phyloP scores from a whole-genome alignment of 2,888 invertebrate genomes.

The Antheraea yamamai region DNA sequence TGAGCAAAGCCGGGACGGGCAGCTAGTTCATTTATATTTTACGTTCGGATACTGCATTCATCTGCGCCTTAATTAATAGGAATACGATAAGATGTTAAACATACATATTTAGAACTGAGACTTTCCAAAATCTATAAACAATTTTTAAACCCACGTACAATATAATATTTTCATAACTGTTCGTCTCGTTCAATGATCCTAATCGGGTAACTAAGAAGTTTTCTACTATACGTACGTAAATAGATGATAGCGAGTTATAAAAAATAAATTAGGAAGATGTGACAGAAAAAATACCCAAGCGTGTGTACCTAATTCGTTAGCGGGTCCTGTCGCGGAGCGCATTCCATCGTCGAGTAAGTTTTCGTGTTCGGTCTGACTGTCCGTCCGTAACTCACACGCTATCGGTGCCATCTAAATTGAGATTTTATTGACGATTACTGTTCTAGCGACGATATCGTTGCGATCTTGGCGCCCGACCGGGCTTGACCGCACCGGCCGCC shows the following conservation, averaged over 20 bases:
- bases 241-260: slow-evolving; percentile 33
- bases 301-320: slow-evolving; percentile 78
- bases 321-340: slow-evolving; percentile 72
- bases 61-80: background rate
- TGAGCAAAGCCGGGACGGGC: no score
- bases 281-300: slow-evolving; percentile 47
- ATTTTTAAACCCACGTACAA: background rate
- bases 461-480: slow-evolving; percentile 78
- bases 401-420: slow-evolving; percentile 82
- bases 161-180: background rate
- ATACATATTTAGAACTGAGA: slow-evolving; percentile 3
- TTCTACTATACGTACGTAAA: background rate
- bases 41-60: background rate
- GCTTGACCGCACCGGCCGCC: slow-evolving; percentile 44
- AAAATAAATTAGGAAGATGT: slow-evolving; percentile 46
- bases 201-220: background rate
- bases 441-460: slow-evolving; percentile 79
- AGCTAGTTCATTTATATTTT: background rate
- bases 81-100: background rate
- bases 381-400: slow-evolving; percentile 79
- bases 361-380: slow-evolving; percentile 74
- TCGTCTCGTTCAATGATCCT: background rate
- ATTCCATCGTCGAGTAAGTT: slow-evolving; percentile 80
- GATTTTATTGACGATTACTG: slow-evolving; percentile 83
- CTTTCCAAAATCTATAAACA: slow-evolving; percentile 6